phyloP scores from a whole-genome alignment of 2,113 vertebrate genomes.

The Crotalus horridus region DNA sequence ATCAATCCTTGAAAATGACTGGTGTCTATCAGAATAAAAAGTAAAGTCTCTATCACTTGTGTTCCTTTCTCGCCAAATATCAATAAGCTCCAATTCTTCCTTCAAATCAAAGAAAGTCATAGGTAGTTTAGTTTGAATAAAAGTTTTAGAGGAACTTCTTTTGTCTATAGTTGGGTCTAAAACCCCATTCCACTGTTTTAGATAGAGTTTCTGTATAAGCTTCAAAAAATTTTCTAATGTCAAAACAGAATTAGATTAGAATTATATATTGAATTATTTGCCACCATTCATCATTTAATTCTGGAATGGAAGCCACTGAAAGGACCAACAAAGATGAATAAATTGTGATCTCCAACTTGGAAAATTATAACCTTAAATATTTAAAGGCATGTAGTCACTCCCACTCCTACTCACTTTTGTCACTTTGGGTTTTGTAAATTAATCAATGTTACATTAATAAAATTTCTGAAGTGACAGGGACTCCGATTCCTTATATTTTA shows the following conservation, averaged over 20 bases:
- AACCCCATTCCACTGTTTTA: slow-evolving; percentile 43
- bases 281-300: slow-evolving; percentile 87
- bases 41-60: too few species aligned
- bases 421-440: slow-evolving; percentile 64
- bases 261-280: slow-evolving; percentile 76
- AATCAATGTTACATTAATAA: slow-evolving; percentile 82
- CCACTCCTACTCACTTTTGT: slow-evolving; percentile 59
- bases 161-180: too few species aligned
- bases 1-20: too few species aligned
- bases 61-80: too few species aligned
- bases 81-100: too few species aligned
- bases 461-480: slow-evolving; percentile 67
- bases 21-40: too few species aligned
- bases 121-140: too few species aligned
- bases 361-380: slow-evolving; percentile 90
- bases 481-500: slow-evolving; percentile 59
- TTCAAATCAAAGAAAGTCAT: too few species aligned
- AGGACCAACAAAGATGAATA: slow-evolving; percentile 89
- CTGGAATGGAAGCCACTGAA: slow-evolving; percentile 86
- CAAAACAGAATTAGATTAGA: slow-evolving; percentile 54
- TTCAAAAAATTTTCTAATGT: slow-evolving; percentile 72
- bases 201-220: slow-evolving; percentile 66
- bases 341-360: slow-evolving; percentile 88
- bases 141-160: too few species aligned
- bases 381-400: slow-evolving; percentile 77